These are phyloP conservation scores for Conomelus anceps DNA, from an alignment of 2,888 invertebrate species.

Conservation along the genomic window DNA sequence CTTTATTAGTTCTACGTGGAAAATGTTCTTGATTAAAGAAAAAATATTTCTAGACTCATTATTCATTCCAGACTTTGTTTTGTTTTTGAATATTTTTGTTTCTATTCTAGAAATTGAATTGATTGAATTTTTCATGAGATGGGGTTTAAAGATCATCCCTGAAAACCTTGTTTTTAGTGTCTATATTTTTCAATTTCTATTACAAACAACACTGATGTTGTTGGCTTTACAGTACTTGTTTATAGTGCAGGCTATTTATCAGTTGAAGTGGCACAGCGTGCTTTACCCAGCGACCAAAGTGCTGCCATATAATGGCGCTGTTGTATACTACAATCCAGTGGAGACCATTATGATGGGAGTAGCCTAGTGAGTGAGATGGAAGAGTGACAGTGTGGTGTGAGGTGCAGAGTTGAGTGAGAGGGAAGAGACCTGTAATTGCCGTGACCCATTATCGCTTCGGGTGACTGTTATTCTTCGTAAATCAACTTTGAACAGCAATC, in stretches of 20 bases:
- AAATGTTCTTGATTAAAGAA: too few species aligned
- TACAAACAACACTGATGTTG: neutral
- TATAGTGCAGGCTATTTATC: neutral
- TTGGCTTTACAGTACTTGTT: neutral
- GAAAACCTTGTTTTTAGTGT: neutral
- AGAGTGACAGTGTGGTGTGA: neutral
- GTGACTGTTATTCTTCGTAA: neutral
- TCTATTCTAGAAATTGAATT: too few species aligned
- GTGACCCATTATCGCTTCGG: neutral
- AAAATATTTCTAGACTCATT: too few species aligned
- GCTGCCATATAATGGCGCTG: neutral
- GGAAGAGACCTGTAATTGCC: neutral
- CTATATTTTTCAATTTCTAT: neutral
- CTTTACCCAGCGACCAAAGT: neutral
- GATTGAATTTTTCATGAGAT: too few species aligned
- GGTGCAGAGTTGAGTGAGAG: neutral
- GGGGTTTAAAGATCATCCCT: neutral
- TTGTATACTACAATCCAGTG: neutral
- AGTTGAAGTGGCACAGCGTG: neutral
- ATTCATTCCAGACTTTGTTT: too few species aligned
- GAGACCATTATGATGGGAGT: neutral
- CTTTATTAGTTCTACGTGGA: too few species aligned
- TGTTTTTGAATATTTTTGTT: too few species aligned
- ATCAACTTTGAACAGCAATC: neutral
- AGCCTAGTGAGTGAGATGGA: neutral